Base-by-base conservation (phyloP, 2,113 vertebrate genomes). In the Erythrocercus mccallii region DNA sequence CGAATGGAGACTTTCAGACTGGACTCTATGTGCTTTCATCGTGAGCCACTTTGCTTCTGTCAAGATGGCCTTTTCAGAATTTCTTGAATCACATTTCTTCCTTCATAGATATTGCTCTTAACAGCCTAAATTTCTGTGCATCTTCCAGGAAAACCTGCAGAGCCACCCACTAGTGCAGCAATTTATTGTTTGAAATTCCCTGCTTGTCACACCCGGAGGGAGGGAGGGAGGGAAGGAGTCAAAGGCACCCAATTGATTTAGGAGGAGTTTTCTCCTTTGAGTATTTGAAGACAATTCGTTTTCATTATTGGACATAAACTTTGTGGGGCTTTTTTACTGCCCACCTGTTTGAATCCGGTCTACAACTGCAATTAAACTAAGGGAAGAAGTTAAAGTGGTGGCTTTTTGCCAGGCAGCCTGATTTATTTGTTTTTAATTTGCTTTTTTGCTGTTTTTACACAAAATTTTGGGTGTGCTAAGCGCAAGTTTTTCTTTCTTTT, bases 11-110 rank as follows among this genome's bases (percentile, higher is more conserved):
- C 27, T 77, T 92, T 92, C 33, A 69, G 20, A n/a, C 44, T 40
- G 20, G 48, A 62, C 18, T 9, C 27, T 40, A 0, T 0, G 0
- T 38, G 15, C 22, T 31, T 71, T 42, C 19, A 27, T 37, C 8
- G 6, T 25, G 54, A 86, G 33, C 23, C 42, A 20, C 7, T 35
- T 80, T n/a, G 3, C 37, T 81, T 33, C 47, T 61, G 4, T 45
- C 86, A 50, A 15, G 37, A 6, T 1, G 23, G 27, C 37, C 23
- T 79, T 78, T 81, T 22, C 76, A 65, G 31, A 56, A 64, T 48
- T 51, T 45, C 48, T 71, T 66, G 18, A n/a, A 23, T 78, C 38
- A 38, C 53, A 37, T 71, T 87, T 85, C 12, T 50, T 48, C 44
- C 19, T 35, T 54, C 31, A 11, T 3, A 78, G 19, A 7, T 11